phyloP scores from a whole-genome alignment of 2,888 invertebrate species.

The Endotricha flammealis region DNA sequence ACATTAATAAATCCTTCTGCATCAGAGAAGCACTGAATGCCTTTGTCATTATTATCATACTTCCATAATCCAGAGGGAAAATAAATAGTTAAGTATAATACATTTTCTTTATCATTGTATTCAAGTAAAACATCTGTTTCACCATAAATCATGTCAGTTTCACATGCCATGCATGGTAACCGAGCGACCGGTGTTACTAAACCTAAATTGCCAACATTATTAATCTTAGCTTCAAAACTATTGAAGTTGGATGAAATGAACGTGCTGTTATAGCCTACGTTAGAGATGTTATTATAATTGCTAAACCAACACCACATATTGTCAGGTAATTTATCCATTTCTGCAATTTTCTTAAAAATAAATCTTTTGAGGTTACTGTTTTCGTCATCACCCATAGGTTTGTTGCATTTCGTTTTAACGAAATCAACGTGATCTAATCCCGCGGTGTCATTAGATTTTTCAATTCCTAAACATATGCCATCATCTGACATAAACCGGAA shows the following conservation, averaged over 20 bases:
- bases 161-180: slow-evolving; percentile 62
- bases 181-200: slow-evolving; percentile 30
- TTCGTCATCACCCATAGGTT: slow-evolving; percentile 40
- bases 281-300: slow-evolving; percentile 10
- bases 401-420: slow-evolving; percentile 37
- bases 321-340: slow-evolving; percentile 32
- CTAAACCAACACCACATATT: slow-evolving; percentile 57
- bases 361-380: slow-evolving; percentile 39
- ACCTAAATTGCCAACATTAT: slow-evolving; percentile 43
- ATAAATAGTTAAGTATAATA: slow-evolving; percentile 73
- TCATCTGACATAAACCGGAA: slow-evolving; percentile 51
- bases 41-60: slow-evolving; percentile 56
- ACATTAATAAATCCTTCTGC: slow-evolving; percentile 70
- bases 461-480: slow-evolving; percentile 57
- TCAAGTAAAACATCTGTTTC: slow-evolving; percentile 29
- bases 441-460: slow-evolving; percentile 28
- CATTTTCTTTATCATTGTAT: slow-evolving; percentile 40
- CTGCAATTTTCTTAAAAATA: slow-evolving; percentile 53
- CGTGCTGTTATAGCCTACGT: too few species aligned
- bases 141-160: slow-evolving; percentile 34
- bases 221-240: slow-evolving; percentile 40
- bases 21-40: slow-evolving; percentile 80
- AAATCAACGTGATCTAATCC: slow-evolving; percentile 46
- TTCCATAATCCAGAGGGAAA: slow-evolving; percentile 75
- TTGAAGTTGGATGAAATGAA: slow-evolving; percentile 6